A percentile compares a stretch with the other conserved stretches of the same genome.
Evolutionary conservation across 1,140 invertebrate species (phyloP).

Genomic region (Ctenoplectra terminalis): DNA sequence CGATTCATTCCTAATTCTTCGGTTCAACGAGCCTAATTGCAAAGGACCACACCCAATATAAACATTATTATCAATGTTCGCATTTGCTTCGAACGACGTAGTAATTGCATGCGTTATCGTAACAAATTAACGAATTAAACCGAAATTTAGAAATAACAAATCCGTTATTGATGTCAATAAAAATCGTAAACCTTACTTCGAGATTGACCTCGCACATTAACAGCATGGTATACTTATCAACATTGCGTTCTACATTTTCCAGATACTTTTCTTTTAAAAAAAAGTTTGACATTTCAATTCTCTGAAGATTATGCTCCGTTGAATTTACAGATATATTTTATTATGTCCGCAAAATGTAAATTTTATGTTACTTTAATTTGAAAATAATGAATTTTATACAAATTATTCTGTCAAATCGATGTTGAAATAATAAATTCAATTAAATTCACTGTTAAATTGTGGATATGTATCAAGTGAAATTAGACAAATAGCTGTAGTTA

Average conservation of each 20-base stretch:
- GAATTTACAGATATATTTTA: neutral
- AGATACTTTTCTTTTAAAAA: neutral
- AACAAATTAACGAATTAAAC: conserved; percentile 16
- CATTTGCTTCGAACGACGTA: conserved; percentile 20
- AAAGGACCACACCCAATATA: conserved; percentile 63
- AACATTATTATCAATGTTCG: conserved; percentile 58
- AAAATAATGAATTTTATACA: neutral
- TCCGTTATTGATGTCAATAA: neutral
- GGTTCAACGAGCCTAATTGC: conserved; percentile 67
- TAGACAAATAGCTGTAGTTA: neutral
- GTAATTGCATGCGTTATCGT: neutral
- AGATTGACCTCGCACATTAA: neutral
- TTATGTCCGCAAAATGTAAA: neutral
- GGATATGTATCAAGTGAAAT: neutral
- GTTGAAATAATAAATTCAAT: neutral
- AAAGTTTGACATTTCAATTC: neutral
- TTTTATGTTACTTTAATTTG: neutral
- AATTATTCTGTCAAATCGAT: neutral
- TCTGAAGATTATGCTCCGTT: neutral
- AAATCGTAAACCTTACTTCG: neutral
- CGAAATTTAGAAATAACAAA: neutral
- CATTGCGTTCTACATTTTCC: neutral
- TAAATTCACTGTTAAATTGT: neutral
- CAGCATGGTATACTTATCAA: neutral
- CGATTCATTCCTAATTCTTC: conserved; percentile 61